Base-by-base conservation (phyloP, 1,140 invertebrate genomes). In the Tribolium madens region DNA sequence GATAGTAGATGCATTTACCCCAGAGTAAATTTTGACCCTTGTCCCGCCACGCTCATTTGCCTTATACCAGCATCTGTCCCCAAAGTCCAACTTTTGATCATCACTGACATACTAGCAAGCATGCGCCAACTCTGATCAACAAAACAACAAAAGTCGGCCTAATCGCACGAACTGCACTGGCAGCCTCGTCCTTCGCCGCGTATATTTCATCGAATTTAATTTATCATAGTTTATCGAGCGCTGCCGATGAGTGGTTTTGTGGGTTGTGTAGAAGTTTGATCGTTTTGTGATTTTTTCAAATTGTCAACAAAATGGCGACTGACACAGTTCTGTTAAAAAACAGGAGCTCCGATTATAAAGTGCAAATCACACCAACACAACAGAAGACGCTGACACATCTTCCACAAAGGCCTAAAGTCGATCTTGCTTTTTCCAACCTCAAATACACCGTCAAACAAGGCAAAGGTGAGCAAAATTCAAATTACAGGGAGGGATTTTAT, bases 361-460 rank as follows among this genome's bases (percentile, higher is more conserved):
- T 92, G 81, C 90, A 91, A 79, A 91, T 92, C 78, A 85, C 88
- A 4, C 91, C 92, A 14, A 85, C 88, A 9, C 92, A 93, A 85
- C 92, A 91, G 10, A 94, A 93, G 86, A 93, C 92, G 2, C 89
- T 95, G 46, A 93, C 93, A 57, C 94, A 96, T 85, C 88, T 97
- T 72, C 94, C 94, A 5, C 92, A 94, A 84, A 90, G 95, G 82
- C 94, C 93, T 46, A 93, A 95, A 57, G 94, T 97, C 76, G 95
- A 97, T 84, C 88, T 97, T 84, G 94, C 93, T 69, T 97, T 97
- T 86, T 91, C 91, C 12, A 92, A 97, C 83, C 87, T 97, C 72
- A 92, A 90, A 0, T 97, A 97, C 86, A 93, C 90, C 75, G 95
- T 97, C n/a, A 90, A 91, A 81, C 94, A 95, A 82, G 93, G 93